Base-by-base conservation (phyloP, 2,797 vertebrate species). In the Enteromius treurensis region DNA sequence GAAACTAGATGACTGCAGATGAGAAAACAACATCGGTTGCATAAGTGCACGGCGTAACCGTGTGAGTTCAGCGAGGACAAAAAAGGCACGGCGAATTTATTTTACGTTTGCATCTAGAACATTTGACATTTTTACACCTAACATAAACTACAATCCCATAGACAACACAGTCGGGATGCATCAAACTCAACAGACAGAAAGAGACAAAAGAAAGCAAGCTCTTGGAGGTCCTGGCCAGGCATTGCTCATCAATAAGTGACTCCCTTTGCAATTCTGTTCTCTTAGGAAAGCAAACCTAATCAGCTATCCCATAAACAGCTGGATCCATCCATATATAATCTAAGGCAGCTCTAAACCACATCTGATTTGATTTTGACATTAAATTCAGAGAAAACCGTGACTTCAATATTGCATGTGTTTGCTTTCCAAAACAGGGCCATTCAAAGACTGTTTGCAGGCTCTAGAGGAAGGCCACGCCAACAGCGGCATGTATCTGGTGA, bases 401-500 rank as follows among this genome's bases (percentile, higher is more conserved):
- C 23, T 69, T 83, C 7, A 32, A 49, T 62, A 53, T 34, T n/a
- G 13, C 45, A 60, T 14, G 19, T 68, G 60, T 83, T 76, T 42
- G 60, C n/a, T 17, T 34, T 45, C 53, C 26, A 6, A 29, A 51
- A 51, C 87, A 97, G 96, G 96, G 49, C 96, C 96, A 0, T 97
- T 95, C 94, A 95, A 92, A 89, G 96, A 97, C 82, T 97, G 96
- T 32, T 90, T 96, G 29, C 94, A 96, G 81, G 96, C 96, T 0
- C 40, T 96, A 60, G 96, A 97, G 84, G 96, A 95, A 0, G 96
- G 96, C 53, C 95, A 96, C 0, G 91, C 93, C 17, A 95, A 93
- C 76, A 96, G 95, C 45, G 94, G 95, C 75, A 96, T 96, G 85
- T 96, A 95, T 70, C 91, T 97, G 68, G 93, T 97, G 81, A 96